Percentiles rank a stretch among this genome's conserved stretches.
These are phyloP conservation scores for Pipistrellus nathusii DNA, from an alignment of 2,797 vertebrate species.

Conservation along the genomic window DNA sequence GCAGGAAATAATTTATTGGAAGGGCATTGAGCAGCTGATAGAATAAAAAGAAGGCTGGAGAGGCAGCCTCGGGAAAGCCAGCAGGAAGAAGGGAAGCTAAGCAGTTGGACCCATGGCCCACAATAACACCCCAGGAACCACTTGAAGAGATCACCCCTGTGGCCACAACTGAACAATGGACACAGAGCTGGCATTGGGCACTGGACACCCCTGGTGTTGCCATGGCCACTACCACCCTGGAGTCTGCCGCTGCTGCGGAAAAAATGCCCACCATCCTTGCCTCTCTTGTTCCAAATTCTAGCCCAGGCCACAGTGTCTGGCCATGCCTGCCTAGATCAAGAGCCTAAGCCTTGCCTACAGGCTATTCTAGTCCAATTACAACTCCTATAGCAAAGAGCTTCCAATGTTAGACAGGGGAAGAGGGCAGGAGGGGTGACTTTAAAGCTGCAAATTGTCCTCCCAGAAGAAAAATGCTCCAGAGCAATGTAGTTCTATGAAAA, in stretches of 20 bases:
- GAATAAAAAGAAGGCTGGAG: background rate
- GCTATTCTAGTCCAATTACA: background rate
- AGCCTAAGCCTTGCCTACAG: background rate
- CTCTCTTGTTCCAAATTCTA: background rate
- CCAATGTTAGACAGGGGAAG: background rate
- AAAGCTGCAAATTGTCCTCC: background rate
- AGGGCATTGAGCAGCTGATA: background rate
- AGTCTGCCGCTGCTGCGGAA: background rate
- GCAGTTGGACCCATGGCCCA: background rate
- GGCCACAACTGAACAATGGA: background rate
- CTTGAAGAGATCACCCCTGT: background rate
- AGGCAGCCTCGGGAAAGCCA: background rate
- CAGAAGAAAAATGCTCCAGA: constrained; percentile 11
- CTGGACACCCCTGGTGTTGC: background rate
- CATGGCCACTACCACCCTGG: background rate
- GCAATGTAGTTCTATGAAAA: background rate
- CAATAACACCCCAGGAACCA: background rate
- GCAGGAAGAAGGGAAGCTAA: background rate
- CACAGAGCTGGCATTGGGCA: background rate
- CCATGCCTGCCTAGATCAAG: background rate
- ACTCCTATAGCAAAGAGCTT: background rate
- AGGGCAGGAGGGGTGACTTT: background rate
- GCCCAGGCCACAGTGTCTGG: background rate
- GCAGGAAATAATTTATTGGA: background rate
- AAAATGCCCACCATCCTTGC: background rate